Conservation (phyloP, 2,888 invertebrate genomes). For the Drosophila ustulata region DNA sequence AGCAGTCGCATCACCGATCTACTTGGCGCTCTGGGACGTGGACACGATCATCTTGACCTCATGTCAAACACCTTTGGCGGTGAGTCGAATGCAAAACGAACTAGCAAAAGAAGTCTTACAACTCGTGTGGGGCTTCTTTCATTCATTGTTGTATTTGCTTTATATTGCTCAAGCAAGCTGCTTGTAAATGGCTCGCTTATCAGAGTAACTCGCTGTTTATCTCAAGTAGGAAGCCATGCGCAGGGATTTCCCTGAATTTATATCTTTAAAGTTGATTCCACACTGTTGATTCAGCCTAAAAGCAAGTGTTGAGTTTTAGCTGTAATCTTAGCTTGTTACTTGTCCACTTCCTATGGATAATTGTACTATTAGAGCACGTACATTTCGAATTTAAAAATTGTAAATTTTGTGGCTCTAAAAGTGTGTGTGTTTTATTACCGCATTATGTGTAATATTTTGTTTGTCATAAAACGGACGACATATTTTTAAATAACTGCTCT, state of each 20-base stretch:
- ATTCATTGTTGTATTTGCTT: constrained; percentile 6
- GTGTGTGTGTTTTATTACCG: no score
- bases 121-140: constrained; percentile 45
- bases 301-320: neutral
- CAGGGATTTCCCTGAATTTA: neutral
- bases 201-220: neutral
- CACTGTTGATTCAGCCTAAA: neutral
- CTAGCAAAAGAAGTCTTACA: constrained; percentile 34
- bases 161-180: constrained; percentile 1
- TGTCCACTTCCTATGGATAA: neutral
- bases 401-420: neutral
- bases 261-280: neutral
- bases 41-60: constrained; percentile 89
- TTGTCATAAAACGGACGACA: no score
- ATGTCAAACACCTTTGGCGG: constrained; percentile 95
- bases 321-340: neutral
- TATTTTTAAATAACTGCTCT: no score
- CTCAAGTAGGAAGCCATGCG: neutral
- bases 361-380: neutral
- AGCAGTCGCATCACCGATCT: constrained; percentile 88
- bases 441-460: no score
- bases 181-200: constrained; percentile 9
- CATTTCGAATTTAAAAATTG: neutral
- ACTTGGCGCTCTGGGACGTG: constrained; percentile 85
- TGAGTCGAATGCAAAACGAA: constrained; percentile 81